Conservation (phyloP, 2,797 vertebrate species). For the Molossus molossus region DNA sequence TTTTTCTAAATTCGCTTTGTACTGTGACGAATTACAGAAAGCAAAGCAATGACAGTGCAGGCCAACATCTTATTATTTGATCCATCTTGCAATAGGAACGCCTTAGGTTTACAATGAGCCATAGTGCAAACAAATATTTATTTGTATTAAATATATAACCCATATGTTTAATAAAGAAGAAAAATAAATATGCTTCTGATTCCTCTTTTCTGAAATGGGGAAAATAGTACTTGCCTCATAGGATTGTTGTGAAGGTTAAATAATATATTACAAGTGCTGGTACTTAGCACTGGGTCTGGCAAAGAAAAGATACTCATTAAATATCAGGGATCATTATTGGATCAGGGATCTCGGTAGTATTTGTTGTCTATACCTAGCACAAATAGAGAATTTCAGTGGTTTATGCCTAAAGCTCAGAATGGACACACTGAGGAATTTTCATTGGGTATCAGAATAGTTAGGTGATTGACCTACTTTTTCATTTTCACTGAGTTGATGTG, state of each 20-base stretch:
- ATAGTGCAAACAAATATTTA: constrained; percentile 50
- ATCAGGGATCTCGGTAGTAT: constrained; percentile 16
- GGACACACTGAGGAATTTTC: constrained; percentile 40
- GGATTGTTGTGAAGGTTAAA: background rate
- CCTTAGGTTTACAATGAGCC: constrained; percentile 23
- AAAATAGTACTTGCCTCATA: constrained; percentile 33
- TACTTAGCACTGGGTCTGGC: background rate
- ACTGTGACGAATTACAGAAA: constrained; percentile 59
- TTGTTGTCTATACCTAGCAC: constrained; percentile 39
- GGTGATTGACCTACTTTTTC: constrained; percentile 71
- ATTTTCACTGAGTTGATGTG: constrained; percentile 51
- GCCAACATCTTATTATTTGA: background rate
- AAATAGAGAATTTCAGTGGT: constrained; percentile 48
- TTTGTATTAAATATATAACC: constrained; percentile 51
- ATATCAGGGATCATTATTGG: constrained; percentile 48
- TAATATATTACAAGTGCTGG: constrained; percentile 44
- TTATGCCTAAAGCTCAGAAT: constrained; percentile 59
- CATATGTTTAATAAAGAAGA: constrained; percentile 60
- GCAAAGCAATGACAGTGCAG: background rate
- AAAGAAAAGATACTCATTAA: constrained; percentile 53
- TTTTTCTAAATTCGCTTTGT: constrained; percentile 66
- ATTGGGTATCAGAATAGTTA: constrained; percentile 64
- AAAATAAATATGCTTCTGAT: constrained; percentile 54
- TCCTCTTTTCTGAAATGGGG: constrained; percentile 25
- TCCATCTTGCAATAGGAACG: constrained; percentile 56